Percentiles rank a stretch among this genome's conserved stretches.
These are phyloP conservation scores for Mirza zaza DNA, from an alignment of 2,113 vertebrate species.

Conservation along the genomic window DNA sequence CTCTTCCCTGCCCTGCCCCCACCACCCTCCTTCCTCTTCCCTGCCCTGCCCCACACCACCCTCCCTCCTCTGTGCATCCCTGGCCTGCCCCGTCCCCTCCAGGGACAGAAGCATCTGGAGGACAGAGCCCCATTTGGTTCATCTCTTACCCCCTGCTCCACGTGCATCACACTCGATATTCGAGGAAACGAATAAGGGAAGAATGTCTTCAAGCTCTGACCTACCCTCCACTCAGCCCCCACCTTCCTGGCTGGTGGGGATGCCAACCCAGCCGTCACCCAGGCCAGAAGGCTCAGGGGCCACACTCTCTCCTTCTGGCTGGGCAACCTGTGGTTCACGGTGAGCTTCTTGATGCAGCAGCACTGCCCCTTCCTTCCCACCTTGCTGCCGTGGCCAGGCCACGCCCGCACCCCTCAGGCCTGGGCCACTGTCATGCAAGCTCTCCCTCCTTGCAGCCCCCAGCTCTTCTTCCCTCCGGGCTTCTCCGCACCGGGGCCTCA, in stretches of 20 bases:
- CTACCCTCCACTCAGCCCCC: neutral
- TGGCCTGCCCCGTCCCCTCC: too few species aligned
- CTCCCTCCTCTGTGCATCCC: neutral
- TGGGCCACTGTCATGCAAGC: neutral
- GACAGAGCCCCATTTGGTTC: neutral
- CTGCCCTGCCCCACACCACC: fast-evolving
- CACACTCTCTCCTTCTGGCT: neutral
- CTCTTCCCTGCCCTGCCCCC: neutral
- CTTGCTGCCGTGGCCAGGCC: fast-evolving
- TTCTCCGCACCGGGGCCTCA: neutral
- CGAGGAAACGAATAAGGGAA: neutral
- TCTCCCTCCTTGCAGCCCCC: neutral
- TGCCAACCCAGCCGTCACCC: too few species aligned
- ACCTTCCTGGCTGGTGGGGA: too few species aligned
- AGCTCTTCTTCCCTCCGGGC: neutral
- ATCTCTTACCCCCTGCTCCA: neutral
- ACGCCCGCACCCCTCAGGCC: neutral
- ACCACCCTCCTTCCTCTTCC: too few species aligned
- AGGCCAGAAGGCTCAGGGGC: neutral
- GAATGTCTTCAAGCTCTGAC: too few species aligned
- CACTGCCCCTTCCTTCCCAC: neutral
- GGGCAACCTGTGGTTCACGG: neutral
- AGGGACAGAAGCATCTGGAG: neutral
- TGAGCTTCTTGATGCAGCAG: fast-evolving
- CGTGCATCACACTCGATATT: too few species aligned